Evolutionary conservation across 2,797 vertebrate species (phyloP).

Genomic region (Peromyscus aztecus): DNA sequence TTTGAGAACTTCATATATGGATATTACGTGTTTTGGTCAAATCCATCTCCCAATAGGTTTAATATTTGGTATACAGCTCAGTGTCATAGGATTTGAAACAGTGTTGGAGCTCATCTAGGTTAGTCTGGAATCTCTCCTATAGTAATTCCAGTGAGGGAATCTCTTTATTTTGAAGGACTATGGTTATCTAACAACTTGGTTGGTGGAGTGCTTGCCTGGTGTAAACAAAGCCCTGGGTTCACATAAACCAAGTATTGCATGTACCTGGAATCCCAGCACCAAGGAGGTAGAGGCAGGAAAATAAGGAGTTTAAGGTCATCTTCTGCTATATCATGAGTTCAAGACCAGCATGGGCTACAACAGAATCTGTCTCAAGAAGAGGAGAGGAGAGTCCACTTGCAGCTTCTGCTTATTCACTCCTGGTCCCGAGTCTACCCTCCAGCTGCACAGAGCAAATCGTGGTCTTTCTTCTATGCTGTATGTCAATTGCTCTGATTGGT

Average conservation of each 20-base stretch:
- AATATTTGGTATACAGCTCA: neutral
- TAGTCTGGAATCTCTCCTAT: conserved; percentile 6
- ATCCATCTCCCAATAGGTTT: neutral
- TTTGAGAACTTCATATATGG: neutral
- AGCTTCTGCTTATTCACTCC: conserved; percentile 19
- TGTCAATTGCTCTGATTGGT: too few relatives aligned
- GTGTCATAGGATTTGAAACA: conserved; percentile 38
- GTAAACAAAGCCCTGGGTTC: neutral
- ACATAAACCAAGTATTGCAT: neutral
- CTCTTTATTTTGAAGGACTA: conserved; percentile 16
- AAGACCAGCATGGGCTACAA: neutral
- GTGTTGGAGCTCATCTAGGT: neutral
- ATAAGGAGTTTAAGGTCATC: neutral
- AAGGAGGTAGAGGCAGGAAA: neutral
- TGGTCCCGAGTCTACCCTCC: neutral
- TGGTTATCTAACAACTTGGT: neutral
- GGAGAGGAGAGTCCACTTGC: neutral
- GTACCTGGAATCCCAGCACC: neutral
- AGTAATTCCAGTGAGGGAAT: neutral
- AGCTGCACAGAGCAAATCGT: conserved; percentile 17
- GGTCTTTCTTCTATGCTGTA: too few relatives aligned
- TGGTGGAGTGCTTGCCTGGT: neutral
- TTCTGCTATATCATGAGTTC: neutral
- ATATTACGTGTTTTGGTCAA: neutral
- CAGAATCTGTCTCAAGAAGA: neutral